Evolutionary conservation across 2,888 invertebrate species (phyloP).

Genomic region (Leucozona laternaria): DNA sequence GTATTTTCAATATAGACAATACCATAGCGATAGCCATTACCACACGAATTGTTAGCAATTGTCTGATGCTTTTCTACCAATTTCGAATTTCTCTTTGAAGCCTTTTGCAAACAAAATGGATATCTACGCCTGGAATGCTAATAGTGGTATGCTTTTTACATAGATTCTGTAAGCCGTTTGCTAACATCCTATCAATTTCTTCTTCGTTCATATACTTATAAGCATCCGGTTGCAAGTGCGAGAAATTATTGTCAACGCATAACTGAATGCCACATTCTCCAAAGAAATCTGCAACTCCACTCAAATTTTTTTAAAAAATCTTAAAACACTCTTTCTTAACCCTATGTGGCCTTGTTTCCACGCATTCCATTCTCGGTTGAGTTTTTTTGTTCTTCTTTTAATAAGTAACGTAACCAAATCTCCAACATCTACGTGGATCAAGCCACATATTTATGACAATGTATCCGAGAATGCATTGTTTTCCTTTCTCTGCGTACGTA

Average conservation of each 20-base stretch:
- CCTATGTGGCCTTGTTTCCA: slow-evolving; percentile 64
- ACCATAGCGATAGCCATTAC: no score
- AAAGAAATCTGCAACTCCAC: slow-evolving; percentile 10
- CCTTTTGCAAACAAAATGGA: background rate
- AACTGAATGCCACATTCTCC: slow-evolving; percentile 52
- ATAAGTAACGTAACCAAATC: slow-evolving; percentile 38
- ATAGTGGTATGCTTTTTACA: background rate
- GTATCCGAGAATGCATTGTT: slow-evolving; percentile 8
- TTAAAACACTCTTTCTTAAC: slow-evolving; percentile 51
- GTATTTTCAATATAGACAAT: no score
- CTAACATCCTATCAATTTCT: slow-evolving; percentile 46
- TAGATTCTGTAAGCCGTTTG: background rate
- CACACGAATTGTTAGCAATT: no score
- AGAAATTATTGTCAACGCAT: slow-evolving; percentile 40
- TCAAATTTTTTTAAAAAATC: background rate
- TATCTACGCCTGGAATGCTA: background rate
- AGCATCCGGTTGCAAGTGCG: slow-evolving; percentile 44
- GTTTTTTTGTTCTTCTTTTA: background rate
- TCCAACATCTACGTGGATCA: slow-evolving; percentile 10
- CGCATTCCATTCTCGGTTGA: slow-evolving; percentile 51
- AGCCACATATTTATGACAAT: slow-evolving; percentile 2
- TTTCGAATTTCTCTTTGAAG: background rate
- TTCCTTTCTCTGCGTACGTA: slow-evolving; percentile 45
- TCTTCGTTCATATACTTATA: no score
- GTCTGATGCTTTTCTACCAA: no score